Evolutionary conservation across 2,888 invertebrate species (phyloP).

Genomic region (Patella pellucida): DNA sequence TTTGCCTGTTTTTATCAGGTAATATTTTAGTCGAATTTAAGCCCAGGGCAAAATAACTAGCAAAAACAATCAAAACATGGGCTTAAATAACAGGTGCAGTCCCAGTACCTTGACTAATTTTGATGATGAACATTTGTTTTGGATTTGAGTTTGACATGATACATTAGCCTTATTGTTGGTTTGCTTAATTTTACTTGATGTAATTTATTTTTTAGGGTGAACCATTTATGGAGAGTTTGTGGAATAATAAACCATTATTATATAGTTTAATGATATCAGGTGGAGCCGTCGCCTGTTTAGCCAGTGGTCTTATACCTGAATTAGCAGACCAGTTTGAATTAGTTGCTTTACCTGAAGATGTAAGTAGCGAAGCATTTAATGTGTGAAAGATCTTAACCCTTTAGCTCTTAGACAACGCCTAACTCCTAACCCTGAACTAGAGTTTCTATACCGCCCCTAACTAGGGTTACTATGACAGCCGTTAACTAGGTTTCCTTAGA

Average conservation of each 20-base stretch:
- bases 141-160: too few relatives aligned
- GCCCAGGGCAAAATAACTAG: too few relatives aligned
- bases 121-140: too few relatives aligned
- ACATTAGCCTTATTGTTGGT: too few relatives aligned
- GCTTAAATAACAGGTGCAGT: too few relatives aligned
- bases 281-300: conserved; percentile 85
- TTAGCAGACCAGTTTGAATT: conserved; percentile 93
- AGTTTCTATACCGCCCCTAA: background rate
- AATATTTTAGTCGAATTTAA: too few relatives aligned
- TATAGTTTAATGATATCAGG: conserved; percentile 91
- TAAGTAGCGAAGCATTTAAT: conserved; percentile 71
- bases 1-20: too few relatives aligned
- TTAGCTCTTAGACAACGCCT: background rate
- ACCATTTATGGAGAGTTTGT: conserved; percentile 97
- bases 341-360: conserved; percentile 91
- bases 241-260: conserved; percentile 90
- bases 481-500: background rate
- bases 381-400: background rate
- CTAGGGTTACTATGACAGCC: background rate
- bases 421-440: background rate
- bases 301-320: conserved; percentile 87
- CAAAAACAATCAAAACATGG: too few relatives aligned
- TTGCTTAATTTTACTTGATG: too few relatives aligned
- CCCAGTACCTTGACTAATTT: too few relatives aligned
- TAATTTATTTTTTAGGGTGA: conserved; percentile 81